These are phyloP conservation scores for Pipistrellus pygmaeus DNA, from an alignment of 2,797 vertebrate genomes.

Conservation along the genomic window DNA sequence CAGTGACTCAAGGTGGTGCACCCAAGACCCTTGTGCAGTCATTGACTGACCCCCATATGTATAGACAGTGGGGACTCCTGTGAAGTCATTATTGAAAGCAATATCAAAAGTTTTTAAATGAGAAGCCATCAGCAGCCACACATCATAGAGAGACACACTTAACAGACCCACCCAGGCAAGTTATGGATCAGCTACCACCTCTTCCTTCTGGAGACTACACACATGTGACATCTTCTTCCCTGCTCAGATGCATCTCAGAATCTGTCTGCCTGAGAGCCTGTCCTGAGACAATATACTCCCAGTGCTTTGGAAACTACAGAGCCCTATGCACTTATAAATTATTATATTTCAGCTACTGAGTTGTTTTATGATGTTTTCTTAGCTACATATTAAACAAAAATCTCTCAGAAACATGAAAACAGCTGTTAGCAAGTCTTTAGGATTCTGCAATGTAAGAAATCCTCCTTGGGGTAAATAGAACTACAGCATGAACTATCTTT, in stretches of 20 bases:
- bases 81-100: too few relatives aligned
- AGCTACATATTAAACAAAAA: conserved; percentile 3
- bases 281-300: not conserved
- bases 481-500: not conserved
- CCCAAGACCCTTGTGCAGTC: too few relatives aligned
- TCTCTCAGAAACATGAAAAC: not conserved
- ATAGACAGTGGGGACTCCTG: too few relatives aligned
- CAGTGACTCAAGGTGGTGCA: too few relatives aligned
- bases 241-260: not conserved
- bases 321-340: not conserved
- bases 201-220: not conserved
- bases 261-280: not conserved
- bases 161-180: too few relatives aligned
- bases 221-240: fast-evolving
- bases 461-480: not conserved
- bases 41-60: too few relatives aligned
- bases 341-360: not conserved
- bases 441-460: not conserved
- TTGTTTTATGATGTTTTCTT: conserved; percentile 10
- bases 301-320: not conserved
- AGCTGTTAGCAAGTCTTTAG: not conserved
- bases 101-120: too few relatives aligned
- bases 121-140: too few relatives aligned
- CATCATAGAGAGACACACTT: too few relatives aligned
- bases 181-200: too few relatives aligned